These are phyloP conservation scores for Melanotaenia trifasciata DNA, from an alignment of 2,797 vertebrate species.

Conservation along the genomic window DNA sequence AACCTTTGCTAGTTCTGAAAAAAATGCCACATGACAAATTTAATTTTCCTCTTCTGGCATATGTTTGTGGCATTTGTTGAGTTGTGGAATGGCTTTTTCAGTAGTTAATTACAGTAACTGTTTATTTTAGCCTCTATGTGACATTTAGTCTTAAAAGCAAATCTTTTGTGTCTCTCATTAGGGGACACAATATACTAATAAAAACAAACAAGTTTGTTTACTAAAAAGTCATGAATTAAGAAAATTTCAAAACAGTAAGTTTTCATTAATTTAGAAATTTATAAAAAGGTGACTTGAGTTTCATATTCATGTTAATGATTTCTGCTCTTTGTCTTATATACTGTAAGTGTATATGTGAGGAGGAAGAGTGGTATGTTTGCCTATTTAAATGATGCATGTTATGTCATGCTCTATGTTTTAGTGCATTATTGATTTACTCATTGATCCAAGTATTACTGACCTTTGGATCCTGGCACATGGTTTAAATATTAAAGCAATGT, in stretches of 20 bases:
- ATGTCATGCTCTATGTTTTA: conserved; percentile 32
- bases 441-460: conserved; percentile 23
- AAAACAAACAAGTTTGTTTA: not conserved
- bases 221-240: not conserved
- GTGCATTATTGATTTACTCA: conserved; percentile 11
- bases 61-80: conserved; percentile 36
- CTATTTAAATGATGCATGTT: conserved; percentile 61
- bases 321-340: conserved; percentile 42
- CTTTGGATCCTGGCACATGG: conserved; percentile 20
- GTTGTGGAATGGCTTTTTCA: conserved; percentile 38
- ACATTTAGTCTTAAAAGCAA: conserved; percentile 14
- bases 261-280: not conserved
- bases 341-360: conserved; percentile 35
- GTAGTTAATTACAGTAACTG: conserved; percentile 34
- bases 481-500: conserved; percentile 29
- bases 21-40: conserved; percentile 33
- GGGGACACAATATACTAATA: conserved; percentile 16
- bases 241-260: not conserved
- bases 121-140: conserved; percentile 28
- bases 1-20: conserved; percentile 31
- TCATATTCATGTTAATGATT: conserved; percentile 35
- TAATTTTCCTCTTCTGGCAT: conserved; percentile 28
- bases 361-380: conserved; percentile 28
- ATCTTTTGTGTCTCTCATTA: conserved; percentile 22
- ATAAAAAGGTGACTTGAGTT: conserved; percentile 1